Evolutionary conservation across 1,140 invertebrate genomes (phyloP).

Genomic region (Megalopta genalis): DNA sequence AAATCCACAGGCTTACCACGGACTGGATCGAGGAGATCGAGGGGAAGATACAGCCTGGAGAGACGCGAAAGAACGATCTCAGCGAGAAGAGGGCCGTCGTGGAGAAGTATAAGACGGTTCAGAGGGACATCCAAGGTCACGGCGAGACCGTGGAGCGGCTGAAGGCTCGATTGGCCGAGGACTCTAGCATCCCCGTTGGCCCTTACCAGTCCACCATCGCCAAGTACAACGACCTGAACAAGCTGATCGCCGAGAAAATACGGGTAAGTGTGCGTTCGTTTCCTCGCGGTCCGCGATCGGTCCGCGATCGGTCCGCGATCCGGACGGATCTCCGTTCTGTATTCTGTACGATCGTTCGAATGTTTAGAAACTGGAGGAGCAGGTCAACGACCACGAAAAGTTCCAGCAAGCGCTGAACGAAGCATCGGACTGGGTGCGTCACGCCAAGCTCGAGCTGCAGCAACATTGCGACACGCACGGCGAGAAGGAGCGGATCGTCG

Average conservation of each 20-base stretch:
- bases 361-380: constrained; percentile 85
- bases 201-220: constrained; percentile 86
- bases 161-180: constrained; percentile 84
- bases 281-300: too few species aligned
- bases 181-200: constrained; percentile 83
- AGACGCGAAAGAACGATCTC: constrained; percentile 89
- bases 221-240: constrained; percentile 86
- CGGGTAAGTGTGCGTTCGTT: constrained; percentile 73
- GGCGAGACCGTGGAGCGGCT: constrained; percentile 87
- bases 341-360: neutral
- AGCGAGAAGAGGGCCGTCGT: constrained; percentile 93
- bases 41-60: constrained; percentile 87
- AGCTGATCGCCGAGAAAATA: constrained; percentile 84
- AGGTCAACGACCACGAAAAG: constrained; percentile 92
- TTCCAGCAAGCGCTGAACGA: constrained; percentile 91
- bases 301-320: too few species aligned
- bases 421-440: constrained; percentile 93
- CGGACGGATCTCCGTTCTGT: too few species aligned
- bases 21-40: constrained; percentile 94
- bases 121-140: constrained; percentile 88
- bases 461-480: constrained; percentile 91
- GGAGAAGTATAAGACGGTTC: constrained; percentile 90
- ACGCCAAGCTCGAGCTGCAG: constrained; percentile 90
- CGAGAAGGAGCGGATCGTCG: constrained; percentile 87
- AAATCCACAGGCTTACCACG: constrained; percentile 87